Conservation (phyloP, 2,797 vertebrate species). For the Todus mexicanus region DNA sequence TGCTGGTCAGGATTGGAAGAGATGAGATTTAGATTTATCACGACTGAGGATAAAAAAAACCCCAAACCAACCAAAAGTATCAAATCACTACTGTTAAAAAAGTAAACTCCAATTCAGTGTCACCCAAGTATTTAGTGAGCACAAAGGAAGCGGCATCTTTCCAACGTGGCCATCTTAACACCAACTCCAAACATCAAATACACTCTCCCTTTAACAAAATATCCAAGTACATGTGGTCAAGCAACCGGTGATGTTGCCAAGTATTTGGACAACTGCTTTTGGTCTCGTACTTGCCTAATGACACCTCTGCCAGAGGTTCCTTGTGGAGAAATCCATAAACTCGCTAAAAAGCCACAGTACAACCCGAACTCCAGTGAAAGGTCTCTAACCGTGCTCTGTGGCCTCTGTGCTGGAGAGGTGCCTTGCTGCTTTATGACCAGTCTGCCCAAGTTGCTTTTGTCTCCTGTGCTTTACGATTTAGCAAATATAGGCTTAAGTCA, state of each 20-base stretch:
- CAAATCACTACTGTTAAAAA: background rate
- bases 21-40: background rate
- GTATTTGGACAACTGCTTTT: conserved; percentile 19
- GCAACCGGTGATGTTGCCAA: background rate
- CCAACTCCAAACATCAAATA: background rate
- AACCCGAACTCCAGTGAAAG: background rate
- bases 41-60: background rate
- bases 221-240: background rate
- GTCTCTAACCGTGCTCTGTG: background rate
- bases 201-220: background rate
- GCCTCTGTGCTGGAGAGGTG: background rate
- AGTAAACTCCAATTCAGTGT: background rate
- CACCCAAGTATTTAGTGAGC: background rate
- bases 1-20: background rate
- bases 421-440: background rate
- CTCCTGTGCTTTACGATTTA: background rate
- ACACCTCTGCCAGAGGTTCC: background rate
- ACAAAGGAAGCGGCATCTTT: background rate
- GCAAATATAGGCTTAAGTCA: background rate
- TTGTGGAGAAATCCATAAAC: background rate
- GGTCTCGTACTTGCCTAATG: background rate
- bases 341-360: background rate
- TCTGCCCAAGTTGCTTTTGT: background rate
- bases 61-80: background rate
- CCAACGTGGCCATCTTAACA: background rate